phyloP scores from a whole-genome alignment of 2,113 vertebrate genomes.

The Labeo rohita region DNA sequence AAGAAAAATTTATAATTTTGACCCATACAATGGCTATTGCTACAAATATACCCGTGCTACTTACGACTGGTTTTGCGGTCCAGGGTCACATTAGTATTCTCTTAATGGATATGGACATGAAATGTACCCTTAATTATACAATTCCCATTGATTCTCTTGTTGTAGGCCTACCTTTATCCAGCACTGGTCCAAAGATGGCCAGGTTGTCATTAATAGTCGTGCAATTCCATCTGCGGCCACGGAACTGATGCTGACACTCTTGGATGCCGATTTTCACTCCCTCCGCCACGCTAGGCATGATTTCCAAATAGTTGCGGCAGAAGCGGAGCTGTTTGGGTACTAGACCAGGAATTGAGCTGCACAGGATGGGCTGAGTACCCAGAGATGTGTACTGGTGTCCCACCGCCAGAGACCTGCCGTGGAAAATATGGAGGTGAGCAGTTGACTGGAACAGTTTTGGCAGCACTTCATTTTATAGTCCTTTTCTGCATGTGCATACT shows the following conservation, averaged over 20 bases:
- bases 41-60: no score
- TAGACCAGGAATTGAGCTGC: conserved; percentile 92
- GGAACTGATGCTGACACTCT: conserved; percentile 96
- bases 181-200: conserved; percentile 95
- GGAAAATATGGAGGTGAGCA: neutral
- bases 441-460: neutral
- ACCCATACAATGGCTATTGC: no score
- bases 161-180: conserved; percentile 88
- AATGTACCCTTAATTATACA: no score
- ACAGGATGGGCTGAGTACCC: conserved; percentile 91
- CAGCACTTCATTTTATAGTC: neutral
- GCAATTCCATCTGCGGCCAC: conserved; percentile 96
- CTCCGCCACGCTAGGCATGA: conserved; percentile 97
- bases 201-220: conserved; percentile 91
- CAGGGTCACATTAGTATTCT: no score
- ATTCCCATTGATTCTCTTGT: neutral
- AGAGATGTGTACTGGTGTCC: conserved; percentile 91
- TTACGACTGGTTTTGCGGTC: no score
- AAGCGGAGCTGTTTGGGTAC: conserved; percentile 97
- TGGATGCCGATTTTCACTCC: conserved; percentile 94
- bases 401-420: conserved; percentile 88
- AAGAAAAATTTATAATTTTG: no score
- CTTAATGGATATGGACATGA: no score
- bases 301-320: conserved; percentile 96
- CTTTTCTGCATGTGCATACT: neutral